Base-by-base conservation (phyloP, 2,113 vertebrate species). In the Brachyistius frenatus region DNA sequence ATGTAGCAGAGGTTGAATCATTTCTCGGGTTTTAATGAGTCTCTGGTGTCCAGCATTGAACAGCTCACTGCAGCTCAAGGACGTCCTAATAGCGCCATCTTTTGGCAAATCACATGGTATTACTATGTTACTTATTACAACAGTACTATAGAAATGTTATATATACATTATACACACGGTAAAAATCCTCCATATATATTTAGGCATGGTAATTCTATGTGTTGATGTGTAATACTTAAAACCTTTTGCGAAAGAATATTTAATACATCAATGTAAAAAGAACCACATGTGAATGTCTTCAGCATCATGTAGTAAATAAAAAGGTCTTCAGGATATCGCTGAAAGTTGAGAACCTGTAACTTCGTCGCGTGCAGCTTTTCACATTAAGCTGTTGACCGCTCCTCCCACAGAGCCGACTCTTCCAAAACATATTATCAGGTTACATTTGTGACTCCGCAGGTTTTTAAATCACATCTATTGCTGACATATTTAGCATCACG, bases 91-190 rank as follows among this genome's bases (percentile, higher is more conserved):
- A 87, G 80, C 46, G 84, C 92, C 89, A 86, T 70, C 89, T 80
- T 82, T 86, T 90, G 91, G 88, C 89, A 86, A 87, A 55, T 88
- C 50, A 65, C 35, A 74, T 73, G 37, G 49, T 72, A 72, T 78
- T 75, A 84, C 84, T 83, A 80, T 76, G 77, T 69, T 82, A 80
- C 62, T 78, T 74, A 83, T 82, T 89, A 90, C 72, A 85, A 83
- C 76, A 85, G 58, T 85, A 79, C 73, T 76, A 75, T 80, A 90
- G 78, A 90, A 82, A 89, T 89, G 71, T 83, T 86, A 84, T 91
- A 88, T 88, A 88, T 78, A 87, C 80, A 90, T 86, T 87, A 69
- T 91, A 85, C 84, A 87, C 60, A 84, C 73, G 83, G 72, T 88
- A 89, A 85, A 90, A 89, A 91, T 69, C 33, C 60, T 78, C 69